Evolutionary conservation across 2,888 invertebrate genomes (phyloP).

Genomic region (Chesias legatella): DNA sequence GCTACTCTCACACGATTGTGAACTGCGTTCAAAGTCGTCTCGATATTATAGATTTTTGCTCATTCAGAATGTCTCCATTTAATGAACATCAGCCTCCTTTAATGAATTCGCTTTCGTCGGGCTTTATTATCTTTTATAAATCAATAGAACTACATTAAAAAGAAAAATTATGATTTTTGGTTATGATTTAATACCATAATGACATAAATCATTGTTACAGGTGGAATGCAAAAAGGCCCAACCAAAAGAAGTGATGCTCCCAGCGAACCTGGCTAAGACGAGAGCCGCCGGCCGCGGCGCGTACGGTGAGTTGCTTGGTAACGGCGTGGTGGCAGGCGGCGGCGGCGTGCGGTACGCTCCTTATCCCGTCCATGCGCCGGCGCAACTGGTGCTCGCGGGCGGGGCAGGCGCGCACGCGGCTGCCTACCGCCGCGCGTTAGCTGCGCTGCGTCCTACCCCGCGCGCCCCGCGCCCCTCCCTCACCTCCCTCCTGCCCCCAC

Average conservation of each 20-base stretch:
- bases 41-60: neutral
- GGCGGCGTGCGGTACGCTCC: constrained; percentile 83
- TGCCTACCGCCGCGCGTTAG: constrained; percentile 68
- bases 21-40: no score
- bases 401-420: constrained; percentile 61
- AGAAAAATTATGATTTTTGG: no score
- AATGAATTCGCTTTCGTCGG: no score
- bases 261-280: constrained; percentile 96
- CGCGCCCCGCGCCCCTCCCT: constrained; percentile 63
- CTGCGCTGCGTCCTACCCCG: constrained; percentile 65
- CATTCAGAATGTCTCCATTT: no score
- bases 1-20: no score
- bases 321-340: constrained; percentile 81
- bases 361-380: constrained; percentile 79
- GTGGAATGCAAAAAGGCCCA: constrained; percentile 99
- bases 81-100: no score
- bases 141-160: no score
- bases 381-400: constrained; percentile 67
- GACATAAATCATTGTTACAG: constrained; percentile 77
- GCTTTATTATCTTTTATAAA: no score
- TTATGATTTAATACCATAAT: neutral
- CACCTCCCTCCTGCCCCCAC: constrained; percentile 65
- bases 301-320: constrained; percentile 98
- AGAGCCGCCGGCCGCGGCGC: constrained; percentile 96
- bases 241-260: constrained; percentile 99